phyloP scores from a whole-genome alignment of 2,888 invertebrate genomes.

The Pheosia tremula region DNA sequence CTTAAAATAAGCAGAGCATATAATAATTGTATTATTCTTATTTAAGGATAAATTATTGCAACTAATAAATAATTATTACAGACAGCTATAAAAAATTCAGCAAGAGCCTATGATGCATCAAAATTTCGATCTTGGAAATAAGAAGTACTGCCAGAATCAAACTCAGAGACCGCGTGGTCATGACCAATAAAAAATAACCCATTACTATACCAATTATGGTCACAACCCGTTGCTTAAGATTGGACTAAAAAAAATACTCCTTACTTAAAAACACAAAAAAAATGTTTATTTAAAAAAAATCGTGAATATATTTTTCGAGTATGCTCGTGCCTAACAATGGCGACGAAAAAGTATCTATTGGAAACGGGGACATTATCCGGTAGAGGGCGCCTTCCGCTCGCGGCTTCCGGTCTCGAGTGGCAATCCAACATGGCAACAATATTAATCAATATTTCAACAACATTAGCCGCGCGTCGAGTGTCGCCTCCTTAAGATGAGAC shows the following conservation, averaged over 20 bases:
- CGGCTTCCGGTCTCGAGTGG: constrained; percentile 66
- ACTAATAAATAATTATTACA: too few species aligned
- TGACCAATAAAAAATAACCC: too few species aligned
- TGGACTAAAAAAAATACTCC: not conserved
- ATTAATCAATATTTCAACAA: constrained; percentile 86
- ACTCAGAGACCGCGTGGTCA: too few species aligned
- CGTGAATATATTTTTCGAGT: constrained; percentile 46
- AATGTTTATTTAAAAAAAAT: constrained; percentile 19
- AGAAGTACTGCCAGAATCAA: too few species aligned
- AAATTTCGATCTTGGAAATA: too few species aligned
- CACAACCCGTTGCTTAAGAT: too few species aligned
- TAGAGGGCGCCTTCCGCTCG: constrained; percentile 61
- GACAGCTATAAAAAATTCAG: too few species aligned
- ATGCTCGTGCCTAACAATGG: constrained; percentile 65
- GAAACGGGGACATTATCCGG: constrained; percentile 64
- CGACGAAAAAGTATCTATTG: constrained; percentile 61
- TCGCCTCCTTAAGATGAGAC: constrained; percentile 67
- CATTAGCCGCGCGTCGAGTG: constrained; percentile 63
- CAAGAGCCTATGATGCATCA: too few species aligned
- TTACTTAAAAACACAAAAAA: constrained; percentile 12
- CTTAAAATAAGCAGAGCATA: not conserved
- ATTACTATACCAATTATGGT: too few species aligned
- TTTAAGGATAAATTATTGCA: too few species aligned
- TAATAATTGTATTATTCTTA: too few species aligned
- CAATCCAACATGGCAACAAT: constrained; percentile 81